Percentiles rank a stretch among this genome's conserved stretches.
phyloP scores from a whole-genome alignment of 1,140 invertebrate species.

The Alviniconcha marisindica region DNA sequence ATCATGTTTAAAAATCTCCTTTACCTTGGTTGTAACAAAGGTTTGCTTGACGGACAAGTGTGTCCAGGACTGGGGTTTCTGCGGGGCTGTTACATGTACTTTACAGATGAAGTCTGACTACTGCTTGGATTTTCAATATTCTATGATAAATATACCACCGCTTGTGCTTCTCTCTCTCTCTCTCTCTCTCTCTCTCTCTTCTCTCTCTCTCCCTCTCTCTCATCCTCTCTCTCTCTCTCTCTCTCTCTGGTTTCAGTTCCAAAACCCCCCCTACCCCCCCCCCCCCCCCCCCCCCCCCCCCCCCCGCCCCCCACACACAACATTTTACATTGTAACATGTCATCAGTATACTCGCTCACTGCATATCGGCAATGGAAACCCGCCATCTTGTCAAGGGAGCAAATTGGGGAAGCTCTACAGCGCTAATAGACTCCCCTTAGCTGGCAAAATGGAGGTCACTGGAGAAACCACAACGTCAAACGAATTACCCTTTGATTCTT shows the following conservation, averaged over 20 bases:
- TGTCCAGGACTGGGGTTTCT: no score
- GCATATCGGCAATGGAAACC: no score
- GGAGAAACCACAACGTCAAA: neutral
- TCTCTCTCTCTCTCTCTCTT: neutral
- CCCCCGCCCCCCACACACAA: no score
- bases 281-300: neutral
- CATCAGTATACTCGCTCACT: no score
- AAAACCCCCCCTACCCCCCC: neutral
- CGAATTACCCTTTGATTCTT: constrained; percentile 20
- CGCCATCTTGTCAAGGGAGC: constrained; percentile 22
- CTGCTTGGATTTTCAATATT: no score
- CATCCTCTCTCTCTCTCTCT: neutral
- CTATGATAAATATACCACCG: no score
- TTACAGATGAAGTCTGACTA: no score
- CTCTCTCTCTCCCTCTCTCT: neutral
- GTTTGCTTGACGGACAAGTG: no score
- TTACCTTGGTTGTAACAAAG: no score
- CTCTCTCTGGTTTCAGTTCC: neutral
- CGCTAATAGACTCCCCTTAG: constrained; percentile 30
- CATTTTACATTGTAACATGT: no score
- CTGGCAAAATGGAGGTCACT: neutral
- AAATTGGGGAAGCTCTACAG: constrained; percentile 24
- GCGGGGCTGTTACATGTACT: no score
- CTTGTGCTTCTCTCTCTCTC: neutral
- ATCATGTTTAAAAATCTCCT: no score